Conservation (phyloP, 1,140 invertebrate genomes). For the Leptinotarsa undecemlineata region DNA sequence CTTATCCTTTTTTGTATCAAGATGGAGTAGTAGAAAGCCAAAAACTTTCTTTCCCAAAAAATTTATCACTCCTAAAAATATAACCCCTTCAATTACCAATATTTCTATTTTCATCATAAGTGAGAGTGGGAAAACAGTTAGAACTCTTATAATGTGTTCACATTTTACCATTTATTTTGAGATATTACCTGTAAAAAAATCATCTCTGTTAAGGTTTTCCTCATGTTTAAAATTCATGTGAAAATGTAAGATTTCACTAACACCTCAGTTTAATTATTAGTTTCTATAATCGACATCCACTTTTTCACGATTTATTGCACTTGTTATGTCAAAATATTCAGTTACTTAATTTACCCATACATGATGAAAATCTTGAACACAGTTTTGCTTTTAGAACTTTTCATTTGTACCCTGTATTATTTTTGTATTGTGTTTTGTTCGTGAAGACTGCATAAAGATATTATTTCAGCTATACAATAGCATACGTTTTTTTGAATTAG, state of each 20-base stretch:
- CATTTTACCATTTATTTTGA: neutral
- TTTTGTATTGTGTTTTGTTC: neutral
- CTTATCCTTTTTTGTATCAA: no score
- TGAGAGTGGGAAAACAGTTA: neutral
- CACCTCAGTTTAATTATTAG: neutral
- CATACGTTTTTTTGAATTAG: neutral
- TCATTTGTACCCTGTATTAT: neutral
- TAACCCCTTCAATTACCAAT: no score
- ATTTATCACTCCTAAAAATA: no score
- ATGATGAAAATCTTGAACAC: neutral
- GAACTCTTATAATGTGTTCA: neutral
- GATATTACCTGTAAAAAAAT: neutral
- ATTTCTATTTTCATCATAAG: no score
- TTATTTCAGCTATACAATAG: constrained; percentile 11
- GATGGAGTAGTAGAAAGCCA: no score
- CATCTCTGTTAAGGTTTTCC: no score
- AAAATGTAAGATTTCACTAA: no score
- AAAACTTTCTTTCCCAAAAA: no score
- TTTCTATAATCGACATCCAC: neutral
- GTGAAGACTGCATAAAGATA: constrained; percentile 14
- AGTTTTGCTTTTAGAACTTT: no score
- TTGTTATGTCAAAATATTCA: neutral
- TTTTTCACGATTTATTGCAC: neutral
- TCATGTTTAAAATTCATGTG: no score
- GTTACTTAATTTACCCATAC: neutral